These are phyloP conservation scores for Acromyrmex charruanus DNA, from an alignment of 1,140 invertebrate genomes.

Conservation along the genomic window DNA sequence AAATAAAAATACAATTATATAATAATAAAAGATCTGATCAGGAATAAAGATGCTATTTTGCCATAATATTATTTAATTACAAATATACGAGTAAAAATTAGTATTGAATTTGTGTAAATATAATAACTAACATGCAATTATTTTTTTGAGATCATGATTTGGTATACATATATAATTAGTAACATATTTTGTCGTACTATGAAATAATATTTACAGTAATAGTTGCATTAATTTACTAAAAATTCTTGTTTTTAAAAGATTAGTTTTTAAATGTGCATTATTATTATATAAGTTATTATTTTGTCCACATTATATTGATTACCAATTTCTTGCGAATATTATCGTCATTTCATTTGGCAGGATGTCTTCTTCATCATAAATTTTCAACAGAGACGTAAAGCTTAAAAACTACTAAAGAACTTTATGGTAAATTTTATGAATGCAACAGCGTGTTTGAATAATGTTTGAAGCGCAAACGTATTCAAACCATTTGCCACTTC, in stretches of 20 bases:
- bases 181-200: background rate
- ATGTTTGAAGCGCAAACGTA: slow-evolving; percentile 40
- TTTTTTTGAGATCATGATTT: background rate
- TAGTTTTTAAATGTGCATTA: background rate
- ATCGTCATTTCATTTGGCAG: background rate
- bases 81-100: background rate
- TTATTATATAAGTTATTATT: background rate
- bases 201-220: background rate
- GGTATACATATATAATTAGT: too few species aligned
- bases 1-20: background rate
- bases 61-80: background rate
- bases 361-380: background rate
- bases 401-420: background rate
- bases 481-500: slow-evolving; percentile 40
- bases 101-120: too few species aligned
- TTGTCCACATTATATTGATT: background rate
- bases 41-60: background rate
- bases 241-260: too few species aligned
- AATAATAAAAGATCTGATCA: background rate
- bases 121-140: background rate
- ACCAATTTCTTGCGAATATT: too few species aligned
- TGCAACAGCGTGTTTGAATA: slow-evolving; percentile 37
- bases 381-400: background rate
- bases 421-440: slow-evolving; percentile 37
- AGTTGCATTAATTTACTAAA: background rate